These are phyloP conservation scores for Pachyramphus minor DNA, from an alignment of 2,113 vertebrate species.

Conservation along the genomic window DNA sequence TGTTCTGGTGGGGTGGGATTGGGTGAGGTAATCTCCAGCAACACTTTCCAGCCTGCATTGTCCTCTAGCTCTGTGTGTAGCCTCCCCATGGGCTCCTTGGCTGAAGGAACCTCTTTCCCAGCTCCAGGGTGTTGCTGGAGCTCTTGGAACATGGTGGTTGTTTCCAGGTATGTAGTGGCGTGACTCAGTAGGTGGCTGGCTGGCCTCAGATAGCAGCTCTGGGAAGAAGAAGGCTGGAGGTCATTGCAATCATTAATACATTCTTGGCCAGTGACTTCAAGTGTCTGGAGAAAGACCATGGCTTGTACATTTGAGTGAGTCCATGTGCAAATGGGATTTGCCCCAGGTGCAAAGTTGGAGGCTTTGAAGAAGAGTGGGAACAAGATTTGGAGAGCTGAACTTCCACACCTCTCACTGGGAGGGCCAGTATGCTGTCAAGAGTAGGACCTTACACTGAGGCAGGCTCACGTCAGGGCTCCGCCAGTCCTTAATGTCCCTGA, in stretches of 20 bases:
- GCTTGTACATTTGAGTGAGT: not conserved
- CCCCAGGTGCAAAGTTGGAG: not conserved
- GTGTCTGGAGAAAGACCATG: not conserved
- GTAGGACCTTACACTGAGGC: not conserved
- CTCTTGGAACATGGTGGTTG: not conserved
- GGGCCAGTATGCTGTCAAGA: not conserved
- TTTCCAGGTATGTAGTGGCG: not conserved
- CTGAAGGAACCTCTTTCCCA: not conserved
- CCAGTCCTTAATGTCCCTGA: not conserved
- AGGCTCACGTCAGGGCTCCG: not conserved
- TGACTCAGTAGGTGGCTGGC: fast-evolving
- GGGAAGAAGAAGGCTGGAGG: not conserved
- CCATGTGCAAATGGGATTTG: not conserved
- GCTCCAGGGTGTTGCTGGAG: not conserved
- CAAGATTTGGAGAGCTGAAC: not conserved
- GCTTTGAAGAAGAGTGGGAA: not conserved
- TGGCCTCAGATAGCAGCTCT: not conserved
- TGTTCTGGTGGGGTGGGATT: not conserved
- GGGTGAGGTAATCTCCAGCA: not conserved
- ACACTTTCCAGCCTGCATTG: not conserved
- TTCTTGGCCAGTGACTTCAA: not conserved
- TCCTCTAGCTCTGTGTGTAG: fast-evolving
- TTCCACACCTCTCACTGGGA: not conserved
- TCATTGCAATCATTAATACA: not conserved
- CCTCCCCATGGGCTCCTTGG: fast-evolving